Evolutionary conservation across 2,113 vertebrate species (phyloP), one percentile per base, ranked within the genome.

Genomic region (Heloderma charlesbogerti): DNA sequence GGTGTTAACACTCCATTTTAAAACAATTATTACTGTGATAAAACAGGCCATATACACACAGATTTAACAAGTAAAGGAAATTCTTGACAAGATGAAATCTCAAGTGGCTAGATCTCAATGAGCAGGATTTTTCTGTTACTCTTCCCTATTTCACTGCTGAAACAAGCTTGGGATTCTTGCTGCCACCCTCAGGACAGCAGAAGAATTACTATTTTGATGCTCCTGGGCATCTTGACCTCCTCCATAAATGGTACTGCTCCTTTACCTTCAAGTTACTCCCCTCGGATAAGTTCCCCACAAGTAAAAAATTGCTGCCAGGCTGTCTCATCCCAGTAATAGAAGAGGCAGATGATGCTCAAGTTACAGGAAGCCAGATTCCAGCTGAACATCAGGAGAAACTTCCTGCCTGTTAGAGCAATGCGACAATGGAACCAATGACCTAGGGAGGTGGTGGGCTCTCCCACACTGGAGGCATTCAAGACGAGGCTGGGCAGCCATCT

Each of bases 1-100:
- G 51, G 10, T 89, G 75, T 86, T 75, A 79, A 34, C 51, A 86
- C 80, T 92, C 92, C 86, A 6, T 45, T 81, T 91, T 85, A 82
- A 66, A n/a, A 88, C 25, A 0, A 48, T 86, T 74, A 66, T 34
- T 86, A 63, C 85, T 15, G 31, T 16, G 31, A 34, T 72, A 72
- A 66, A 72, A n/a, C 34, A 34, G 10, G 31, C 31, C 15, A 3
- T 9, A 78, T 22, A 10, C 75, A 78, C 20, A 3, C 6, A 37
- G n/a, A 27, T 78, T 78, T 8, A 78, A 2, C 37, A 25, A 40
- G 43, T 29, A 1, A 29, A 20, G 37, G 22, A 79, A 15, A 31
- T 29, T 48, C 27, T 27, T 48, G 43, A 6, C 43, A 79, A 3
- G 2, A 51, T 31, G 43, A 48, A 10, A 72, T n/a, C 12, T 29